Evolutionary conservation across 1,140 invertebrate species (phyloP), one percentile per base, ranked within the genome.

Genomic region (Brachionus sp.): DNA sequence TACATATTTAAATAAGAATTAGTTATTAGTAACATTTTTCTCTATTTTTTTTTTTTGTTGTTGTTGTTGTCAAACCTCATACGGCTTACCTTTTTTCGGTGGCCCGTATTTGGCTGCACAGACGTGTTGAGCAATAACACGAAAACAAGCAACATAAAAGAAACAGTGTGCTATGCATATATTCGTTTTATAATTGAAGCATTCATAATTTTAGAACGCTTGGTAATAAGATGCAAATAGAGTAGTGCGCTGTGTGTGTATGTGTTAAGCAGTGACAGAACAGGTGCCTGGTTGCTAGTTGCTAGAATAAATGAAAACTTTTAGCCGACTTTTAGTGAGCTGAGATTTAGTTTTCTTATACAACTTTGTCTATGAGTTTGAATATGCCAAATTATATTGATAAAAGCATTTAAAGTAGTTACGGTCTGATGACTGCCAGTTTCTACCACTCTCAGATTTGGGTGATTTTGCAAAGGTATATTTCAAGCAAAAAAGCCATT

Each of bases 1-100:
- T 75, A 75, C 70, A 75, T 75, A 75, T 75, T 75, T 75, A 75
- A 46, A 75, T 25, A 75, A 23, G 70, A 75, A 75, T 75, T 73
- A 73, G 7, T 19, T 19, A 42, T 73, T 44, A 75, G 37, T 46
- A 75, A 75, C 42, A 75, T 75, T 46, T 75, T 35, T 68, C 29
- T 35, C 29, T 68, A 5, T 2, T 13, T 23, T 68, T 29, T 12
- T 23, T 64, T 64, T 23, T 64, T 64, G 6, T 64, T 23, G 57
- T 64, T 64, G 44, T 50, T 50, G 44, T 50, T 19, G 50, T 19
- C 19, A 9, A 57, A 19, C 16, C 19, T n/a, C 50, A 19, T 57
- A 19, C n/a, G 44, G 44, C 16, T 50, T 50, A 50, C 5, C 19
- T 23, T 23, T 57, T 57, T 57, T 57, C 1, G 50, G 19, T 57